Base-by-base conservation (phyloP, 2,113 vertebrate genomes). In the Amblyopsis rosae region DNA sequence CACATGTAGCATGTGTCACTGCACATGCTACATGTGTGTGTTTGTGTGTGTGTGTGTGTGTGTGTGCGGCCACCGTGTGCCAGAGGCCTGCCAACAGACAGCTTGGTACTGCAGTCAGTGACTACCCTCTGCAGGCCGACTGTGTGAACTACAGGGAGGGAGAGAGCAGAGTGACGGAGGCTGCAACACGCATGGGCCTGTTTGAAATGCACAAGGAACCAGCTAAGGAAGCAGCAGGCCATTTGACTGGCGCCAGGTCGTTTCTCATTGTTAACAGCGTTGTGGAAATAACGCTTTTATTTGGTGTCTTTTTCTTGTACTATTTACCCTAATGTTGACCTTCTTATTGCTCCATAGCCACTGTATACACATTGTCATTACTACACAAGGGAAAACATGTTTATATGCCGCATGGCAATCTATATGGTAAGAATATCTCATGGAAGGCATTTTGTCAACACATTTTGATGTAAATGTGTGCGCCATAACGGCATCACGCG, bases 111-210 rank as follows among this genome's bases (percentile, higher is more conserved):
- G 57, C 80, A 89, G 91, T 91, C 86, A 82, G 68, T 84, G 86
- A 90, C 86, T 92, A 89, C 92, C 92, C 91, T 92, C 92, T 92
- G 80, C 87, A 92, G 92, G 90, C 75, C 4, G 70, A 41, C 60
- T 16, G 10, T 2, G n/a, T 49, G 75, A 88, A 91, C 77, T 73
- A 68, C 87, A 82, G 12, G 48, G 50, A 55, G 33, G 41, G 12
- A 57, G 50, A 65, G 50, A 47, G 9, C 45, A 71, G 54, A 9
- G 17, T 70, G 65, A 33, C 59, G 11, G 19, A 50, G 9, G 63
- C 0, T 57, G 12, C 46, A 70, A 46, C 55, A n/a, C 15, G 53
- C 6, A 33, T 33, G 35, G 49, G 49, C 70, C 66, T 59, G 53
- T 51, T 57, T 69, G 60, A 62, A 3, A 26, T 46, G 9, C 41